Conservation (phyloP, 2,888 invertebrate species). For the Trissolcus brochymenae region DNA sequence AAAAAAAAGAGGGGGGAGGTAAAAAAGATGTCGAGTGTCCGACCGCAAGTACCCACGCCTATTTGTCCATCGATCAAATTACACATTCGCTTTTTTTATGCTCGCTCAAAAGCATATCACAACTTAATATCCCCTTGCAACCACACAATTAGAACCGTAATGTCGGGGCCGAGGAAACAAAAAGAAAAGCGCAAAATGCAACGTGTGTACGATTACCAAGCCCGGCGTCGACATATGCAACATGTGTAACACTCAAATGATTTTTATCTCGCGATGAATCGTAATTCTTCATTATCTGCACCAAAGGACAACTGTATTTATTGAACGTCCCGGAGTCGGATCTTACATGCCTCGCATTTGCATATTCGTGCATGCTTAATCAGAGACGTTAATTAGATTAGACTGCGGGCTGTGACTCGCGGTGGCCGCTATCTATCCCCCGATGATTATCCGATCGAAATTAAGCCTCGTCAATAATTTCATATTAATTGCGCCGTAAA, state of each 20-base stretch:
- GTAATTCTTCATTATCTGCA: conserved; percentile 35
- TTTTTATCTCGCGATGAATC: conserved; percentile 30
- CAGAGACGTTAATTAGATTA: conserved; percentile 46
- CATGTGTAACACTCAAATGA: conserved; percentile 22
- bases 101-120: conserved; percentile 10
- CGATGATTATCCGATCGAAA: conserved; percentile 29
- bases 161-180: conserved; percentile 6
- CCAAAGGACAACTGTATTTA: conserved; percentile 33
- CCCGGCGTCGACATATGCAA: conserved; percentile 15
- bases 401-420: conserved; percentile 16
- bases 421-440: conserved; percentile 23
- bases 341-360: conserved; percentile 36
- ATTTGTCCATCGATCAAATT: conserved; percentile 8
- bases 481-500: conserved; percentile 23
- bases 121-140: conserved; percentile 27
- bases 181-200: not conserved
- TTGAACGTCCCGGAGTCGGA: conserved; percentile 22
- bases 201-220: conserved; percentile 20
- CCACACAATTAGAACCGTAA: conserved; percentile 37
- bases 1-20: too few relatives aligned
- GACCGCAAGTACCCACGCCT: conserved; percentile 23
- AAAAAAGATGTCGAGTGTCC: conserved; percentile 7
- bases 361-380: conserved; percentile 47
- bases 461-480: conserved; percentile 43
- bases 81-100: conserved; percentile 15